Base-by-base conservation (phyloP, 1,140 invertebrate species). In the Sycophila sp. region DNA sequence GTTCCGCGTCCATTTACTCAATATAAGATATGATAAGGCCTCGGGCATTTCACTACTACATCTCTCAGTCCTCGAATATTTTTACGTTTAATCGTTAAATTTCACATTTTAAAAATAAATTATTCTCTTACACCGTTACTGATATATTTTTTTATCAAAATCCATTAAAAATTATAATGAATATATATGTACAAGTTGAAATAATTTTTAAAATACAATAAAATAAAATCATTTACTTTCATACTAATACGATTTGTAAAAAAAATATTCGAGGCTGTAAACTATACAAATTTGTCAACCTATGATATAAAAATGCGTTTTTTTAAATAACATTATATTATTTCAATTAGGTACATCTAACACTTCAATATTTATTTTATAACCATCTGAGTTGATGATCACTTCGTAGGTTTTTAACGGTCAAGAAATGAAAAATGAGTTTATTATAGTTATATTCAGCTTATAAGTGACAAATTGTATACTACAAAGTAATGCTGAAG, bases 1-100 rank as follows among this genome's bases (percentile, higher is more conserved):
- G 76, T 76, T 83, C 75, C 76, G 75, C 75, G 77, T 83, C 66
- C 74, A 74, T 75, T 71, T 80, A 80, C 73, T 80, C 75, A 79
- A 81, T 77, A 80, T 73, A 73, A 80, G 77, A 80, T 80, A 81
- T 78, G 78, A 78, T 84, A 84, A 84, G 82, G 82, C 82, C 82
- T 83, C 82, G 76, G 81, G 78, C 73, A 80, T 83, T 84, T 83
- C 77, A 78, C 77, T 83, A 84, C 77, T 83, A 84, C 76, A 78
- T 75, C 73, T 78, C 36, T 77, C 69, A 77, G 63, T 76, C 72
- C 76, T 78, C 78, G 80, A 82, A 80, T 78, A 80, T 77, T 80
- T 80, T 74, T 64, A 53, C 56, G 58, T 69, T 58, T 64, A 68
- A 56, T 70, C 17, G 53, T 53, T 65, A 47, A 53, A 40, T 72